phyloP scores from a whole-genome alignment of 2,113 vertebrate species.

The Atrichornis clamosus region DNA sequence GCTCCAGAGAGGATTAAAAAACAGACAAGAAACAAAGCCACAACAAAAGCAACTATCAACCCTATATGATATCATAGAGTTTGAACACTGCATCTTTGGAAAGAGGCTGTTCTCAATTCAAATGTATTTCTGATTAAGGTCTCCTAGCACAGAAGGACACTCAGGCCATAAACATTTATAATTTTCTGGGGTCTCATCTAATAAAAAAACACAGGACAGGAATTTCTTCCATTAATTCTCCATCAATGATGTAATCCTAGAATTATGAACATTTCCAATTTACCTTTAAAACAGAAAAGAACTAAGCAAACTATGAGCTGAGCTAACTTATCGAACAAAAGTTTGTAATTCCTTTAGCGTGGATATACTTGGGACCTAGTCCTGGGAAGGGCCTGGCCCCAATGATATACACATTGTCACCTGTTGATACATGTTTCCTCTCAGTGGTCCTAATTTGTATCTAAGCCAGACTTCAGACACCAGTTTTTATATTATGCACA shows the following conservation, averaged over 20 bases:
- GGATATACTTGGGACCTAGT: not conserved
- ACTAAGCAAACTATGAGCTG: not conserved
- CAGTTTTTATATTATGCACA: not conserved
- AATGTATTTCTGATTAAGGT: not conserved
- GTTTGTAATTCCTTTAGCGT: not conserved
- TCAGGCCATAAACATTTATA: not conserved
- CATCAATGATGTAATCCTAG: not conserved
- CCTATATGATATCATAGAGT: not conserved
- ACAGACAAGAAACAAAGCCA: not conserved
- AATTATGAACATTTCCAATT: not conserved
- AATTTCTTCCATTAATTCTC: not conserved
- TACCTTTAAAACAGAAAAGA: not conserved
- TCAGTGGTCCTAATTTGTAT: not conserved
- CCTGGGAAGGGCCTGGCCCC: not conserved
- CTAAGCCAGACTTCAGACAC: not conserved
- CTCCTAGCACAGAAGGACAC: not conserved
- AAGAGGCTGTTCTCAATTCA: not conserved
- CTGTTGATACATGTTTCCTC: not conserved
- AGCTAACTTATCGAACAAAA: not conserved
- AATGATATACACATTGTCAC: not conserved
- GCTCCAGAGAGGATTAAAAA: not conserved
- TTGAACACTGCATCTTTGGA: not conserved
- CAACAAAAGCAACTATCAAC: not conserved
- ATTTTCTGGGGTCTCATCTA: not conserved
- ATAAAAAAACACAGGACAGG: not conserved